A percentile compares a stretch with the other conserved stretches of the same genome.
phyloP scores from a whole-genome alignment of 1,140 invertebrate genomes.

The Oscheius sp. region DNA sequence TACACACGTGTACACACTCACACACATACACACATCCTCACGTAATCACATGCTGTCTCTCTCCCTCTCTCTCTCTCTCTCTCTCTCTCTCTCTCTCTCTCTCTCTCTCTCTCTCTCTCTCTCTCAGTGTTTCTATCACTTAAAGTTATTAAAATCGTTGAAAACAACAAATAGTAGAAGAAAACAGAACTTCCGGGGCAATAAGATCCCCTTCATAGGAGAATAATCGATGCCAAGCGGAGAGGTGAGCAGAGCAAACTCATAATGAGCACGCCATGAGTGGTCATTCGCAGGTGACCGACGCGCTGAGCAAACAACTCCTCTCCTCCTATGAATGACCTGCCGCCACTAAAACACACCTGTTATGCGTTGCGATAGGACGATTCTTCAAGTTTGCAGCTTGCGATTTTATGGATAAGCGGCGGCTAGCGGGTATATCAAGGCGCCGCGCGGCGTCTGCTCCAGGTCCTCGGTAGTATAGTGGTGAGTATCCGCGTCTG shows the following conservation, averaged over 20 bases:
- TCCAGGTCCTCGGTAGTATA: constrained; percentile 50
- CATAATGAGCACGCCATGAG: constrained; percentile 2
- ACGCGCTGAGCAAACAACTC: neutral
- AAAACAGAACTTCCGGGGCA: neutral
- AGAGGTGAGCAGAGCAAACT: constrained; percentile 5
- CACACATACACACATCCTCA: no score
- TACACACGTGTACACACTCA: no score
- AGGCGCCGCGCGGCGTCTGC: no score
- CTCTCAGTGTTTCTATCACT: neutral
- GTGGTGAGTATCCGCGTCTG: constrained; percentile 52
- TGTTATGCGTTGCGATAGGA: no score
- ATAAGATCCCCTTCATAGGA: neutral
- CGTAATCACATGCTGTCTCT: neutral
- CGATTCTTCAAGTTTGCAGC: no score
- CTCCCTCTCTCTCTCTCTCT: neutral
- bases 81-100: neutral
- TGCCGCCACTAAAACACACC: no score
- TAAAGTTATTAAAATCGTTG: neutral
- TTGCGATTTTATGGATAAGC: no score
- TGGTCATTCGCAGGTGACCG: constrained; percentile 10
- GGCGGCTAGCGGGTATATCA: no score
- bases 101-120: neutral
- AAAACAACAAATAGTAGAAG: neutral
- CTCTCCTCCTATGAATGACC: no score
- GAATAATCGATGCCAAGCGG: neutral